Conservation (phyloP, 2,797 vertebrate genomes). For the Xenops minutus region DNA sequence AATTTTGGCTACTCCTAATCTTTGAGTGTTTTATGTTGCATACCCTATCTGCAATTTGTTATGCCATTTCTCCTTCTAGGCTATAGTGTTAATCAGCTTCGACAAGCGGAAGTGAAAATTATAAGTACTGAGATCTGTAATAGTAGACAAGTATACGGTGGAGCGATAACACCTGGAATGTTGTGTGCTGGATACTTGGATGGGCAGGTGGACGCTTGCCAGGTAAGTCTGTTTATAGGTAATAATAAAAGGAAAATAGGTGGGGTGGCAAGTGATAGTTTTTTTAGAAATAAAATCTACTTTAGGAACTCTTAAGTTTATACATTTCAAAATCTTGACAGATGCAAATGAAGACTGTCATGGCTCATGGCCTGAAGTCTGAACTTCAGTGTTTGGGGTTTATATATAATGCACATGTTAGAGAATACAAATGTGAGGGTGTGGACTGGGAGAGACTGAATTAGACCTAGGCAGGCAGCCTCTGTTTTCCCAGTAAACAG, state of each 20-base stretch:
- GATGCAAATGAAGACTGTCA: not conserved
- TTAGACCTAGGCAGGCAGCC: not conserved
- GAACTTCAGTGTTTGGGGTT: not conserved
- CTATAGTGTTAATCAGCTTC: conserved; percentile 67
- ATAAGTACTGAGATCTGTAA: conserved; percentile 73
- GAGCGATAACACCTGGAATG: conserved; percentile 70
- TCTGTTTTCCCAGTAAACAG: not conserved
- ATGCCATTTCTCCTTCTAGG: conserved; percentile 46
- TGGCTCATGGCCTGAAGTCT: not conserved
- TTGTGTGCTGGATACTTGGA: conserved; percentile 77
- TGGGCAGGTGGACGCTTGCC: conserved; percentile 76
- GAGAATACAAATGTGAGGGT: not conserved
- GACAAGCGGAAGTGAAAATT: conserved; percentile 71
- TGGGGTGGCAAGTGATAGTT: not conserved
- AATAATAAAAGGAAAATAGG: not conserved
- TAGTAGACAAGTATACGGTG: conserved; percentile 48
- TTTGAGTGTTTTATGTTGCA: not conserved
- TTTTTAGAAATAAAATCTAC: not conserved
- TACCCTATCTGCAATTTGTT: not conserved
- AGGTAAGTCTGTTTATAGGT: conserved; percentile 51
- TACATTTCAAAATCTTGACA: not conserved
- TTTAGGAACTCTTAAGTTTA: not conserved
- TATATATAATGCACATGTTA: not conserved
- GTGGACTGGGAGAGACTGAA: not conserved
- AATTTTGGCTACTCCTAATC: not conserved